A percentile compares a stretch with the other conserved stretches of the same genome.
phyloP scores from a whole-genome alignment of 2,888 invertebrate species.

The Meteorus colon region DNA sequence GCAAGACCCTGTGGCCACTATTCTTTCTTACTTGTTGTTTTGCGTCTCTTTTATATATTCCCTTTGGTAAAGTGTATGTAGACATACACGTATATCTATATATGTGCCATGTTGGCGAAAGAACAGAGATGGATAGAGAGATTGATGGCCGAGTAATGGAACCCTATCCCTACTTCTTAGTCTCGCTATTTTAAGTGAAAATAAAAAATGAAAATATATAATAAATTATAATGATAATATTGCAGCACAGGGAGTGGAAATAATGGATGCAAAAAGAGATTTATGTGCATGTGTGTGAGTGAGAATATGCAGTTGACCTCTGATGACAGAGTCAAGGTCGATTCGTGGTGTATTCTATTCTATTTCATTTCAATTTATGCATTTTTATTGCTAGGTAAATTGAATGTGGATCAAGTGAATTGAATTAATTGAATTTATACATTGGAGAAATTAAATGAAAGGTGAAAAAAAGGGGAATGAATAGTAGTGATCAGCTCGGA shows the following conservation, averaged over 20 bases:
- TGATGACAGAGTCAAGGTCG: neutral
- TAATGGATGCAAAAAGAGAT: neutral
- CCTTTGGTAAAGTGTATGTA: slow-evolving; percentile 3
- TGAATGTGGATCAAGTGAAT: neutral
- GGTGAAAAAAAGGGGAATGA: neutral
- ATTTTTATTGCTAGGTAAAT: neutral
- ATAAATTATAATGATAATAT: slow-evolving; percentile 10
- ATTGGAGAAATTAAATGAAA: too few species aligned
- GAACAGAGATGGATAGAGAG: slow-evolving; percentile 46
- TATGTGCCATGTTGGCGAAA: slow-evolving; percentile 19
- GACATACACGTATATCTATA: neutral
- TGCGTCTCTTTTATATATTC: slow-evolving; percentile 28
- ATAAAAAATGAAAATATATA: slow-evolving; percentile 1
- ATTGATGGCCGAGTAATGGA: slow-evolving; percentile 64
- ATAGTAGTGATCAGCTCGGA: neutral
- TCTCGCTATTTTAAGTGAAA: slow-evolving; percentile 34
- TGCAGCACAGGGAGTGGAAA: neutral
- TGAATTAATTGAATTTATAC: neutral
- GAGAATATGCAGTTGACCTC: neutral
- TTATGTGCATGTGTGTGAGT: neutral
- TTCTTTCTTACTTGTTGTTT: slow-evolving; percentile 41
- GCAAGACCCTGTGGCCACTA: slow-evolving; percentile 54
- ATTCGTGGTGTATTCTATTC: neutral
- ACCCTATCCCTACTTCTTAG: slow-evolving; percentile 51
- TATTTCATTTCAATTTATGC: neutral